These are phyloP conservation scores for Upupa epops DNA, from an alignment of 2,113 vertebrate species.

Conservation along the genomic window DNA sequence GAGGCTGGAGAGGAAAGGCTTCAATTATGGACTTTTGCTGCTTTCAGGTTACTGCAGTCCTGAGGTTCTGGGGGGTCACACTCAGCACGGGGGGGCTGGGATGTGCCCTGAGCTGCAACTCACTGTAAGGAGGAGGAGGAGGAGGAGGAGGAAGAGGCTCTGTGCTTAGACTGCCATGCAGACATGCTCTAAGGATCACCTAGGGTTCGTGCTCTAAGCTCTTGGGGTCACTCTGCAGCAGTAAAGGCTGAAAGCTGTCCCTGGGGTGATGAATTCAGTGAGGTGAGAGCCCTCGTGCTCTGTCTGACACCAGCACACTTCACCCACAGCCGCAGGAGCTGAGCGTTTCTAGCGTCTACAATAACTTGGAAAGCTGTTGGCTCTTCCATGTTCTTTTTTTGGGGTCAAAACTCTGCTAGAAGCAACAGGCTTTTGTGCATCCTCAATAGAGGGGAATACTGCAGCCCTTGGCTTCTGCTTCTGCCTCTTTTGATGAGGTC, in stretches of 20 bases:
- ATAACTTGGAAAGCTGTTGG: background rate
- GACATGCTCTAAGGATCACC: fast-evolving
- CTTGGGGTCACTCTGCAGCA: background rate
- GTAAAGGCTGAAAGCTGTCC: background rate
- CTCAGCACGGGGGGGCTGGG: background rate
- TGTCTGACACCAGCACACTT: background rate
- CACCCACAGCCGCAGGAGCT: background rate
- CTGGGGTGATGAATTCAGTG: background rate
- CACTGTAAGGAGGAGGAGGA: too few relatives aligned
- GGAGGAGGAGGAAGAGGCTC: background rate
- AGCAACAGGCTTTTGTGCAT: background rate
- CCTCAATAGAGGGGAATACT: background rate
- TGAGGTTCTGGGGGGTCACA: background rate
- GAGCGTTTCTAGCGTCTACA: background rate
- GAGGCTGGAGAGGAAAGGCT: background rate
- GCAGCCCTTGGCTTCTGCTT: background rate
- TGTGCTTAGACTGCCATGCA: background rate
- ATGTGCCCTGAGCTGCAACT: background rate
- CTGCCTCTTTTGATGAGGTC: background rate
- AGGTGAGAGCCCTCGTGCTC: background rate
- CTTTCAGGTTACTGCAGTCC: background rate
- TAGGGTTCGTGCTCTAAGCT: too few relatives aligned
- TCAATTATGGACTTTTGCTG: background rate
- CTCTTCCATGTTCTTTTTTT: background rate
- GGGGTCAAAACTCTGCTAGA: background rate